phyloP scores from a whole-genome alignment of 2,888 invertebrate species.

The Athripsodes cinereus region DNA sequence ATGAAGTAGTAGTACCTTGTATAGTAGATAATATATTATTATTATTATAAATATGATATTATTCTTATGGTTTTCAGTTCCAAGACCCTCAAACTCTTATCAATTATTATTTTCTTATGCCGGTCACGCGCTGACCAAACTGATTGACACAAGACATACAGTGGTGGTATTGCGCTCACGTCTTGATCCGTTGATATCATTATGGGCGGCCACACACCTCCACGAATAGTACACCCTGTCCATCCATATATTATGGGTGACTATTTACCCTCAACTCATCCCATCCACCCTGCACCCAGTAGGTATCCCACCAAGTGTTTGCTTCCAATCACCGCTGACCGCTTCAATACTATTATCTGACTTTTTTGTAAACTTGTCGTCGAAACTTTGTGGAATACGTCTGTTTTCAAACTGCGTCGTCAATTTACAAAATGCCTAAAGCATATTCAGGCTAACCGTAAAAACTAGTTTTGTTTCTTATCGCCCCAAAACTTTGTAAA shows the following conservation, averaged over 20 bases:
- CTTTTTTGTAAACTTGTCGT: no score
- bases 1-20: no score
- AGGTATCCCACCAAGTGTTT: slow-evolving; percentile 11
- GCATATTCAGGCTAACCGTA: no score
- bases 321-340: slow-evolving; percentile 25
- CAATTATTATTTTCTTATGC: slow-evolving; percentile 14
- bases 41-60: neutral
- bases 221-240: slow-evolving; percentile 1
- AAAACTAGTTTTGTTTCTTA: no score
- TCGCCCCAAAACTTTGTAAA: no score
- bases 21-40: no score
- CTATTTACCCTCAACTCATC: neutral
- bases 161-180: slow-evolving; percentile 43
- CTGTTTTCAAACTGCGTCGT: no score
- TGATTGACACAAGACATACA: slow-evolving; percentile 29
- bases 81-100: neutral
- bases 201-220: slow-evolving; percentile 21
- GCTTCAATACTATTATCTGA: slow-evolving; percentile 12
- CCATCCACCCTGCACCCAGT: neutral
- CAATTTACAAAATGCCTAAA: no score
- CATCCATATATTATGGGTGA: neutral
- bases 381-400: no score
- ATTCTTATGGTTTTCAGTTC: neutral
- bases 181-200: slow-evolving; percentile 31
- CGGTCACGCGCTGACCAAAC: slow-evolving; percentile 25